Base-by-base conservation (phyloP, 2,888 invertebrate genomes). In the Acleris literana region DNA sequence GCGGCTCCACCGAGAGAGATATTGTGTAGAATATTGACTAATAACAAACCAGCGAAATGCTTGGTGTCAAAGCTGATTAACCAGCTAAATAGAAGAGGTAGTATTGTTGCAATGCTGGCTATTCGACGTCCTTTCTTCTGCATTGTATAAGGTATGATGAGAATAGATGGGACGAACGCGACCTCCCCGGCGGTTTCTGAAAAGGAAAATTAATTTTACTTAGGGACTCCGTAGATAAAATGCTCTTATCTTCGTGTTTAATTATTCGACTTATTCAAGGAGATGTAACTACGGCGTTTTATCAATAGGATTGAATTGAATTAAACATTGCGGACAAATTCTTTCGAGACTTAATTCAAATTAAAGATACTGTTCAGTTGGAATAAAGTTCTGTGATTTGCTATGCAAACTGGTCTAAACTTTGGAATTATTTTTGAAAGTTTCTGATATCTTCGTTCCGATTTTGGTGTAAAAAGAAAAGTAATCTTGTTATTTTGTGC, bases 61-160 rank as follows among this genome's bases (percentile, higher is more conserved):
- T 52, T 59, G 0, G 64, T 52, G 49, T 69, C 62, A 51, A 71
- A 73, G 52, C 69, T 71, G 54, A 73, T 68, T 56, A 73, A 9
- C 76, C 76, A 76, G 56, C 72, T 71, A 17, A 76, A 63, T 65
- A 76, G 25, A 44, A 75, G 70, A 39, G 73, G 74, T 60, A 72
- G 6, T 22, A 64, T 64, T n/a, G 74, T 74, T 17, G 55, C 69
- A 44, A 73, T 53, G 66, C 62, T 71, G n/a, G 74, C 75, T 11
- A 70, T 65, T 22, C 72, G 62, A 20, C 75, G 64, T 11, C 74
- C 74, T 64, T 72, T 73, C 62, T 69, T 74, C 70, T 76, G 74
- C 75, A 74, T 74, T 65, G 64, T 56, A 62, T 68, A 70, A 56
- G 75, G 74, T 72, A 73, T 74, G 60, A 72, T 66, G 56, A 78